Evolutionary conservation across 2,797 vertebrate species (phyloP), one percentile per base, ranked within the genome.

Genomic region (Hippocampus kuda): DNA sequence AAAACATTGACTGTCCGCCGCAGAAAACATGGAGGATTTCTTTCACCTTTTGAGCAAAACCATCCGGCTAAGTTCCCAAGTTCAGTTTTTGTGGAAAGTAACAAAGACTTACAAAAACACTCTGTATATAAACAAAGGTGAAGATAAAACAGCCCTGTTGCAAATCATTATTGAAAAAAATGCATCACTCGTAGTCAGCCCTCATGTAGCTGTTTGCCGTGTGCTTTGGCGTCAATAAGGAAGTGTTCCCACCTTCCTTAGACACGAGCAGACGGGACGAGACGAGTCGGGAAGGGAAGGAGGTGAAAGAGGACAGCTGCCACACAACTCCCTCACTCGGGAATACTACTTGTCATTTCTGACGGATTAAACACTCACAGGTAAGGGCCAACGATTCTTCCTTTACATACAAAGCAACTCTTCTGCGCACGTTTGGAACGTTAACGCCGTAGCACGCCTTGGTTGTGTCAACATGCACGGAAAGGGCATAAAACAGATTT

Each of bases 241-340:
- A 89, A 88, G 83, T 84, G 66, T 38, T 51, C 65, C 48, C 78
- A 79, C 75, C 78, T 86, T 68, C 1, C 57, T 18, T 64, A 27
- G 38, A 63, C 42, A 48, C 22, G 22, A 3, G 4, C 46, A 9
- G 10, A 54, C 51, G 51, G 20, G 51, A 53, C 51, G 51, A 18
- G 53, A n/a, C 22, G n/a, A 10, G 22, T 11, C 8, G 9, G 53
- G 53, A n/a, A 9, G 53, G 9, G 63, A 27, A 5, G 63, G 4
- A 15, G 18, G 59, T 34, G 27, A 20, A n/a, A 24, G 42, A n/a
- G 16, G 27, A 27, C 15, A 18, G 59, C 30, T 20, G 59, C 27
- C 26, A 16, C 56, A 18, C 56, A 15, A 60, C 42, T 65, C 24
- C 46, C 42, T 44, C 42, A 4, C 22, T 13, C 26, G 42, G 63